Percentiles rank a stretch among this genome's conserved stretches.
phyloP scores from a whole-genome alignment of 2,797 vertebrate species.

The Pipistrellus pygmaeus region DNA sequence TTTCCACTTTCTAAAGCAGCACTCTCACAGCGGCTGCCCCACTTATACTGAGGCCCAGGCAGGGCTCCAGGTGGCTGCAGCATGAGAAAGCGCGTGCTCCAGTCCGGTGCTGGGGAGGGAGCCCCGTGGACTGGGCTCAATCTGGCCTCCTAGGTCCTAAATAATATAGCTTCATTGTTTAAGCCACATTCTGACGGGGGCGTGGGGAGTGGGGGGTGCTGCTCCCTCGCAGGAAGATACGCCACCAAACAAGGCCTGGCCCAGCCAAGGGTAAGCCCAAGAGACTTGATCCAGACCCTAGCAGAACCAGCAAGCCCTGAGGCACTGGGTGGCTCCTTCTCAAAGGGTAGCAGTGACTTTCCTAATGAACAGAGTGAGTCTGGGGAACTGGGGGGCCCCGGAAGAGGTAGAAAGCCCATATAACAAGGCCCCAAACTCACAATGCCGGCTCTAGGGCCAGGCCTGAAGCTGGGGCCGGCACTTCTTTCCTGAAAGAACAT shows the following conservation, averaged over 20 bases:
- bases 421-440: slow-evolving; percentile 21
- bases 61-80: neutral
- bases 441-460: neutral
- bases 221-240: neutral
- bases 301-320: neutral
- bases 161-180: neutral
- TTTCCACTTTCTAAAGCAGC: neutral
- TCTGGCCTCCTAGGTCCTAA: neutral
- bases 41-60: neutral
- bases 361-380: slow-evolving; percentile 74
- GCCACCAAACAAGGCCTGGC: neutral
- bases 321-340: slow-evolving; percentile 46
- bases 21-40: neutral
- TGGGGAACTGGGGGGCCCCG: slow-evolving; percentile 29
- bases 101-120: accelerated
- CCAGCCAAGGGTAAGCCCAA: neutral
- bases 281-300: neutral
- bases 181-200: neutral
- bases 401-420: neutral
- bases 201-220: too few relatives aligned
- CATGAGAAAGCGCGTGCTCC: neutral
- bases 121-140: neutral
- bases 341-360: slow-evolving; percentile 74
- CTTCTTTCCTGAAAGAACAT: slow-evolving; percentile 38
- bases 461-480: neutral